phyloP scores from a whole-genome alignment of 2,113 vertebrate genomes.

The Sus scrofa region T2T-Sscrofa CM000814.6:98326501-98327000 shows the following conservation, averaged over 20 bases:
- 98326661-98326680: slow-evolving; percentile 31
- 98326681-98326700: slow-evolving; percentile 24
- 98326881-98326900: background rate
- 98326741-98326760: background rate
- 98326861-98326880: slow-evolving; percentile 21
- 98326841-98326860: slow-evolving; percentile 37
- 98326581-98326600: slow-evolving; percentile 41
- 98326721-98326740: slow-evolving; percentile 17
- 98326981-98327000: slow-evolving; percentile 12
- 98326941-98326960: slow-evolving; percentile 1
- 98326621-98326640: slow-evolving; percentile 39
- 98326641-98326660: slow-evolving; percentile 27
- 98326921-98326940: slow-evolving; percentile 53
- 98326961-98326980: slow-evolving; percentile 30
- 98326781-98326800: slow-evolving; percentile 19
- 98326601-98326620: slow-evolving; percentile 45
- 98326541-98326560: slow-evolving; percentile 46
- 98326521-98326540: slow-evolving; percentile 50
- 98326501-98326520: slow-evolving; percentile 66
- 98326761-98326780: background rate
- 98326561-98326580: slow-evolving; percentile 57
- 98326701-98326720: slow-evolving; percentile 24
- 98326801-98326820: background rate
- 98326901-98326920: slow-evolving; percentile 57
- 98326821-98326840: slow-evolving; percentile 41